Conservation (phyloP, 2,888 invertebrate species). For the Cephalotes varians region DNA sequence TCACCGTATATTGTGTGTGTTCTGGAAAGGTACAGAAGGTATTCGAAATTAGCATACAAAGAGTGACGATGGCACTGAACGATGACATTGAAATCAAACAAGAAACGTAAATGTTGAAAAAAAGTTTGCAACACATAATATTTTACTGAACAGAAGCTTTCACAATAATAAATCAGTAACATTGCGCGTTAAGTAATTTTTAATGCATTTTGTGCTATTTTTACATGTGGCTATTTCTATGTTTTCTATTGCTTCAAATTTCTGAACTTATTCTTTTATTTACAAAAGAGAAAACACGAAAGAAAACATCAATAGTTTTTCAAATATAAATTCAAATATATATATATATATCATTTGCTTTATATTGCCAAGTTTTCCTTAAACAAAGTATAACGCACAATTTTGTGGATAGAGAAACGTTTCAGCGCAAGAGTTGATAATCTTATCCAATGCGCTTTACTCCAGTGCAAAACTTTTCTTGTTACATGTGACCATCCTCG, state of each 20-base stretch:
- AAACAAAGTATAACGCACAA: neutral
- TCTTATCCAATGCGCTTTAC: neutral
- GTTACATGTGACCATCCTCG: neutral
- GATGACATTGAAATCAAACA: conserved; percentile 18
- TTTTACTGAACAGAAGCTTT: neutral
- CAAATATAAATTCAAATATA: neutral
- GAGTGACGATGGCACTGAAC: neutral
- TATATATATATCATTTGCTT: neutral
- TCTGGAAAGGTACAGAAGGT: neutral
- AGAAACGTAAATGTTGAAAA: neutral
- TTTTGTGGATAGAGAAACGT: neutral
- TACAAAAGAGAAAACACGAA: neutral
- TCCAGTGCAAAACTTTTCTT: conserved; percentile 3
- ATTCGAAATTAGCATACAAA: conserved; percentile 15
- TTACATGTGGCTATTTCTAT: neutral
- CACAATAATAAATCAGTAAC: neutral
- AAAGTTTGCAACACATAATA: neutral
- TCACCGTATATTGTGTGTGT: neutral
- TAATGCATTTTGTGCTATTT: neutral
- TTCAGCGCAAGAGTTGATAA: neutral
- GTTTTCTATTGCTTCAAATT: neutral
- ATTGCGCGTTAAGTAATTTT: neutral
- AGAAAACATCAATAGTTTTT: neutral
- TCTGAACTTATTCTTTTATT: neutral
- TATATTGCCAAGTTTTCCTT: neutral